Base-by-base conservation (phyloP, 2,888 invertebrate species). In the Pseudeuparius sepicola region DNA sequence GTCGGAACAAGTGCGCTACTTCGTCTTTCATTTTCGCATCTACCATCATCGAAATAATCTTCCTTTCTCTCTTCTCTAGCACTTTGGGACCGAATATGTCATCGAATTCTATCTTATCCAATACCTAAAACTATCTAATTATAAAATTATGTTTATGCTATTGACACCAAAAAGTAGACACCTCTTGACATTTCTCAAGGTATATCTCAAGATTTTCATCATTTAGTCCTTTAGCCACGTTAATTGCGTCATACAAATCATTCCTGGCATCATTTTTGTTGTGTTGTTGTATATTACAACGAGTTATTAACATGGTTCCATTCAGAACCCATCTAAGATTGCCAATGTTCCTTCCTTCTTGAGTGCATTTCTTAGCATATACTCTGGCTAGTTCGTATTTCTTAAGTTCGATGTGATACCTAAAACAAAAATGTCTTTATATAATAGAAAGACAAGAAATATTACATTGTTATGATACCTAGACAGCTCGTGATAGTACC, bases 231-330 rank as follows among this genome's bases (percentile, higher is more conserved):
- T 49, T 52, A 0, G 65, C 60, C 5, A 54, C 43, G 11, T 55
- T 49, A 9, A 52, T 42, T 1, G 55, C 55, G 11, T 48, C 44
- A 3, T 45, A 39, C 6, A 59, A 39, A 36, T 60, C 62, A 7
- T 56, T 58, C 34, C 56, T 61, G 1, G 69, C 67, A 39, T 70
- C 68, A 41, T 62, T 66, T 23, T 60, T 59, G 29, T 67, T 67
- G 39, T 60, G 56, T 44, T 65, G 63, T 14, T 48, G 46, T 7
- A 68, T 50, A 46, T 67, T 64, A 10, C 64, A 57, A 10, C 59
- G 56, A 2, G 61, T 51, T n/a, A 65, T 46, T 3, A 68, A 39
- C 44, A 68, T 61, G 28, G 53, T 50, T 1, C 58, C 59, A 42
- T 68, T 66, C 2, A 68, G 44, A 0, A 56, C 44, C 68, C 68